Percentiles rank a stretch among this genome's conserved stretches.
Conservation (phyloP, 2,797 vertebrate genomes). For the Crenichthys baileyi region DNA sequence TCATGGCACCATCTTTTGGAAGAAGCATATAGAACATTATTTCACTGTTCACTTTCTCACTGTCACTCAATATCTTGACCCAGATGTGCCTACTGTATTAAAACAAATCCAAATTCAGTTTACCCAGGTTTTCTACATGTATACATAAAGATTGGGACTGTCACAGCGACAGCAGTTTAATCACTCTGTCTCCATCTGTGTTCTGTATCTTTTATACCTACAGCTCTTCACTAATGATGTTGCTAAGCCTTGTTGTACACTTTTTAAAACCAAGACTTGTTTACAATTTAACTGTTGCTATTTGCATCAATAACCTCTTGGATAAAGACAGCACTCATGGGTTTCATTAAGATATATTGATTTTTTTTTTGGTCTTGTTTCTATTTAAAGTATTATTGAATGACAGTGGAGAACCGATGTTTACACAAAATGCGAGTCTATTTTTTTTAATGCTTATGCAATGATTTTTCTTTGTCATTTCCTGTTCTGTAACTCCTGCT, state of each 20-base stretch:
- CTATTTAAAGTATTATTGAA: slow-evolving; percentile 15
- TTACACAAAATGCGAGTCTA: slow-evolving; percentile 50
- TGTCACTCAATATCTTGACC: slow-evolving; percentile 68
- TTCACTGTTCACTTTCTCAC: slow-evolving; percentile 31
- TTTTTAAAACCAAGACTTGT: slow-evolving; percentile 75
- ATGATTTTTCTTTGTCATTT: slow-evolving; percentile 15
- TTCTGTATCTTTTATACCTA: slow-evolving; percentile 66
- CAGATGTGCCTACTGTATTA: slow-evolving; percentile 79
- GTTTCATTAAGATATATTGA: slow-evolving; percentile 38
- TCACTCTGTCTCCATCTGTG: slow-evolving; percentile 31
- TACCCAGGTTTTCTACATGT: slow-evolving; percentile 63
- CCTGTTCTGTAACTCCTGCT: slow-evolving; percentile 29
- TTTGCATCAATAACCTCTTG: slow-evolving; percentile 52
- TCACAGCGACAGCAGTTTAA: slow-evolving; percentile 36
- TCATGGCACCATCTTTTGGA: slow-evolving; percentile 11
- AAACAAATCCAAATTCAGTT: slow-evolving; percentile 77
- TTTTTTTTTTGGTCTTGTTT: slow-evolving; percentile 11
- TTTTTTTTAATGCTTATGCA: slow-evolving; percentile 34
- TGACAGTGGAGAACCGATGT: slow-evolving; percentile 39
- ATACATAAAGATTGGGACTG: slow-evolving; percentile 50
- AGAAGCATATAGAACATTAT: slow-evolving; percentile 33
- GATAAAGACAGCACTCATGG: slow-evolving; percentile 47
- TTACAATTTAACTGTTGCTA: slow-evolving; percentile 73
- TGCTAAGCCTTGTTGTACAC: slow-evolving; percentile 64
- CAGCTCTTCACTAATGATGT: slow-evolving; percentile 52